These are phyloP conservation scores for Lichenostomus cassidix DNA, from an alignment of 2,113 vertebrate genomes.

Conservation along the genomic window DNA sequence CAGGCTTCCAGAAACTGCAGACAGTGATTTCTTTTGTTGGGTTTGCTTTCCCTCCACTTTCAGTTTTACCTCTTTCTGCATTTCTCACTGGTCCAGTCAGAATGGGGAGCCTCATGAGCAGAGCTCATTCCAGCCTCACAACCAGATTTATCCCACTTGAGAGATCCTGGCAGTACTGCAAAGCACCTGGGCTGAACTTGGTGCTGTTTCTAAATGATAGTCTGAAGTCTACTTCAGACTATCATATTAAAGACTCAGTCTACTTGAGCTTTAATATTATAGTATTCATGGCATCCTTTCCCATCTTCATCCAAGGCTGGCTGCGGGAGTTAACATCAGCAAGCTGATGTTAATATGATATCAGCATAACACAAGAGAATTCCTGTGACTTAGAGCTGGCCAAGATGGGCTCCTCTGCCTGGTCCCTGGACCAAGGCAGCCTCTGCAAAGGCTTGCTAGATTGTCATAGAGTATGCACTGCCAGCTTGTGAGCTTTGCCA, in stretches of 20 bases:
- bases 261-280: neutral
- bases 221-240: too few relatives aligned
- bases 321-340: neutral
- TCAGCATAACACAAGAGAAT: neutral
- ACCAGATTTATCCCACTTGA: neutral
- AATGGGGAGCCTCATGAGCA: accelerated
- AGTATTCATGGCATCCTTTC: neutral
- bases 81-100: neutral
- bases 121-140: neutral
- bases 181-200: neutral
- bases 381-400: neutral
- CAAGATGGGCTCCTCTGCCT: neutral
- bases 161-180: accelerated
- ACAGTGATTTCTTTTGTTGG: neutral
- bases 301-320: neutral
- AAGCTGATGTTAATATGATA: neutral
- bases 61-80: neutral
- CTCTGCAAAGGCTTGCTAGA: neutral
- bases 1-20: neutral
- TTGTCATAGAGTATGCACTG: neutral
- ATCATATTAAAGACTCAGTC: too few relatives aligned
- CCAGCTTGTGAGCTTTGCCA: neutral
- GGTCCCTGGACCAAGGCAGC: neutral
- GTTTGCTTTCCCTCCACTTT: neutral
- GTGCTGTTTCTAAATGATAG: neutral